Conservation (phyloP, 1,140 invertebrate genomes). For the Arctopsyche grandis region DNA sequence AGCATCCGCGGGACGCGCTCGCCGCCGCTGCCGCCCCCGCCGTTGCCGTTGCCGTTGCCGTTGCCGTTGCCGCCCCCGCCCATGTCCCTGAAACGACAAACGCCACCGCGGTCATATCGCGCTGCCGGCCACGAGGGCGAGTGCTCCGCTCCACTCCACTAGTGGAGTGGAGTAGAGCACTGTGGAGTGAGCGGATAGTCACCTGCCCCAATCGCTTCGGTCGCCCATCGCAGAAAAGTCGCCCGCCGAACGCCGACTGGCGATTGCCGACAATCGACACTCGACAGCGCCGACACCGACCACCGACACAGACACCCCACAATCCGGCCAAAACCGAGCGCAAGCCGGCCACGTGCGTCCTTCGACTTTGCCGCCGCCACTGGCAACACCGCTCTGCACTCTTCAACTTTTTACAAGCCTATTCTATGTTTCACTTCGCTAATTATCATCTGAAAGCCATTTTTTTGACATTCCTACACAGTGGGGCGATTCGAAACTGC, state of each 20-base stretch:
- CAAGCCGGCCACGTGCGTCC: neutral
- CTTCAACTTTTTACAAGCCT: too few species aligned
- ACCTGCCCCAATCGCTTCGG: conserved; percentile 67
- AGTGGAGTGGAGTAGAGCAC: too few species aligned
- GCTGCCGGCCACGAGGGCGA: neutral
- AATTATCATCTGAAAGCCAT: too few species aligned
- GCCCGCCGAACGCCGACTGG: conserved; percentile 53
- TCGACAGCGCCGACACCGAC: neutral
- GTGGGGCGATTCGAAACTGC: too few species aligned
- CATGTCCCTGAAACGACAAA: conserved; percentile 61
- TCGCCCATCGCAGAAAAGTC: conserved; percentile 67
- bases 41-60: conserved; percentile 60
- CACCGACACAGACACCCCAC: neutral
- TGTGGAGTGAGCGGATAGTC: too few species aligned
- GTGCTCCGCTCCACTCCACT: conserved; percentile 8
- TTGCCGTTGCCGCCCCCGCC: conserved; percentile 61
- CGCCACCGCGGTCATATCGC: conserved; percentile 20
- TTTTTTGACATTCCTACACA: too few species aligned
- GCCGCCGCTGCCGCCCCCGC: conserved; percentile 60
- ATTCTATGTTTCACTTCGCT: too few species aligned
- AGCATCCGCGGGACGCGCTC: conserved; percentile 59
- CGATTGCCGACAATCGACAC: neutral
- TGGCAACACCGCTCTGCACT: too few species aligned
- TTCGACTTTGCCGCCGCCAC: too few species aligned
- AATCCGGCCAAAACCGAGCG: neutral